A percentile compares a stretch with the other conserved stretches of the same genome.
Conservation (phyloP, 2,797 vertebrate genomes). For the Galaxias olidus region DNA sequence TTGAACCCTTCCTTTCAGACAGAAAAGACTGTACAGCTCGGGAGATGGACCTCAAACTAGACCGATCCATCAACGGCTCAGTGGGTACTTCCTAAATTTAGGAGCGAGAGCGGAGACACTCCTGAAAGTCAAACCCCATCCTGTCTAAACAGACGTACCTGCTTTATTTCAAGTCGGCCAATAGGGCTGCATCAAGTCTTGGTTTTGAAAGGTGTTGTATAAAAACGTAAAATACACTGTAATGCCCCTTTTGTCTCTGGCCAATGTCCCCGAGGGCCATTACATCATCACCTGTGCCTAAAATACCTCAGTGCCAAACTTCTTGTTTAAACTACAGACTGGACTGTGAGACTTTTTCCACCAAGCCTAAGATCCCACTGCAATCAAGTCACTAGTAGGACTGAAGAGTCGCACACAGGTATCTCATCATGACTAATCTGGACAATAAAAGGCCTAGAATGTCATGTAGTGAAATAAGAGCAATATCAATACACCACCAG, state of each 20-base stretch:
- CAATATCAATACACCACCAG: constrained; percentile 41
- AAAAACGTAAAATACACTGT: constrained; percentile 63
- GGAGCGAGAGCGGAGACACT: constrained; percentile 73
- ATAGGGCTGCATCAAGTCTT: constrained; percentile 73
- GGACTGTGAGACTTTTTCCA: constrained; percentile 18
- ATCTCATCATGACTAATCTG: no score
- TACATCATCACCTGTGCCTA: constrained; percentile 46
- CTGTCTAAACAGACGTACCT: constrained; percentile 78
- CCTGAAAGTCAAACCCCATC: constrained; percentile 81
- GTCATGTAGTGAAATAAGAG: no score
- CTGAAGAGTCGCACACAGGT: no score
- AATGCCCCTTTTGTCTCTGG: constrained; percentile 59
- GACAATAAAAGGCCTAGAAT: no score
- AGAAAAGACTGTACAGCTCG: constrained; percentile 72
- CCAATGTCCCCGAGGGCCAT: constrained; percentile 55
- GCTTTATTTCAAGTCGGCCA: constrained; percentile 70
- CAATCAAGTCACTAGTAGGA: constrained; percentile 21
- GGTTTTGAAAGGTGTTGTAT: constrained; percentile 72
- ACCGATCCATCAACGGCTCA: constrained; percentile 76
- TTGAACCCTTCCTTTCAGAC: constrained; percentile 68
- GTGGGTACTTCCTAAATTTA: constrained; percentile 83
- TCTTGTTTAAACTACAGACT: constrained; percentile 17
- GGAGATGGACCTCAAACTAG: constrained; percentile 67
- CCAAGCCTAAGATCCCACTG: constrained; percentile 10
- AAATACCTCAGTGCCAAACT: constrained; percentile 49